Percentiles rank a stretch among this genome's conserved stretches.
These are phyloP conservation scores for Carpatolechia fugitivella DNA, from an alignment of 2,888 invertebrate genomes.

Conservation along the genomic window DNA sequence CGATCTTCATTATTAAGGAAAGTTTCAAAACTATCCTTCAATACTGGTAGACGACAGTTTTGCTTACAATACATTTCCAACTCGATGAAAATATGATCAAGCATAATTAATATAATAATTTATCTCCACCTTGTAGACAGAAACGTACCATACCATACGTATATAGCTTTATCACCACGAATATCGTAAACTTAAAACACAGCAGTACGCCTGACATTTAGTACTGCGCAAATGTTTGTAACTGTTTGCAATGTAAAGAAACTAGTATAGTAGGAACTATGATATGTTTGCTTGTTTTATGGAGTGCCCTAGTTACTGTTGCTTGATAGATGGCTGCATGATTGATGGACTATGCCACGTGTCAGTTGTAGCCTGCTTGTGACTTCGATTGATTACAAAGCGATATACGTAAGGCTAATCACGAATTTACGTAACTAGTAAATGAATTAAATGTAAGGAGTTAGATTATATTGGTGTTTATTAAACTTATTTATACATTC, in stretches of 20 bases:
- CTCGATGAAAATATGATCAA: too few relatives aligned
- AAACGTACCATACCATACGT: neutral
- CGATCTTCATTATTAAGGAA: too few relatives aligned
- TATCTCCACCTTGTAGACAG: neutral
- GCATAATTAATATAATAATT: neutral
- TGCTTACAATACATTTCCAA: too few relatives aligned
- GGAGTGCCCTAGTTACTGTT: neutral
- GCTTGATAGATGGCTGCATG: neutral
- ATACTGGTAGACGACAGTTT: too few relatives aligned
- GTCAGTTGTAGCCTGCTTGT: neutral
- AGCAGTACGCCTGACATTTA: neutral
- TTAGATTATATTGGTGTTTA: too few relatives aligned
- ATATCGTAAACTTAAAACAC: neutral
- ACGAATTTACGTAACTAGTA: too few relatives aligned
- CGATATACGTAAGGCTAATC: too few relatives aligned
- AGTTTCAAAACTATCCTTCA: too few relatives aligned
- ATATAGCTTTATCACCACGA: neutral
- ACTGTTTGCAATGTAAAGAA: conserved; percentile 8
- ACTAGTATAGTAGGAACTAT: neutral
- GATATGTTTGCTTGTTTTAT: neutral
- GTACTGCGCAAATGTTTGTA: neutral
- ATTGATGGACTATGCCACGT: neutral
- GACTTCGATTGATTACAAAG: neutral
- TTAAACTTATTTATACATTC: too few relatives aligned
- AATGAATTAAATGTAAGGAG: too few relatives aligned